phyloP scores from a whole-genome alignment of 2,797 vertebrate genomes.

The Zalophus californianus region DNA sequence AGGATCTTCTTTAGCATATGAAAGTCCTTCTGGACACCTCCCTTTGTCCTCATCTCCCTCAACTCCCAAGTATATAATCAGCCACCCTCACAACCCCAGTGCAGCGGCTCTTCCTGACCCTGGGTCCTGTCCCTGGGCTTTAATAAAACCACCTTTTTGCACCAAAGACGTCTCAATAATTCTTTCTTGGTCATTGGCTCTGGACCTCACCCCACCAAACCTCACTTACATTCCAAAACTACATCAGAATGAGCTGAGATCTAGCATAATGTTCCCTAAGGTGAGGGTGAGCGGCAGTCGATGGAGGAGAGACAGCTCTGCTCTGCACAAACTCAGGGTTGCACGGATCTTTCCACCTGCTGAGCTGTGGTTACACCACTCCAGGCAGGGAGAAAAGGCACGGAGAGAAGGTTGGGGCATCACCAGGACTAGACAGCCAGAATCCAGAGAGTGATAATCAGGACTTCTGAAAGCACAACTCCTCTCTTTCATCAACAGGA shows the following conservation, averaged over 20 bases:
- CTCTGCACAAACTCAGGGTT: neutral
- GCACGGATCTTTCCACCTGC: neutral
- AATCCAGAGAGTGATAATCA: neutral
- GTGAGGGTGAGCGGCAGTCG: neutral
- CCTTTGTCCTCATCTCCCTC: no score
- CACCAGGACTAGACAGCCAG: neutral
- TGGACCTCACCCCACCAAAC: no score
- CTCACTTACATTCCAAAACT: no score
- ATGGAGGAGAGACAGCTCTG: neutral
- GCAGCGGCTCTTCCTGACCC: no score
- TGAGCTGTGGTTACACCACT: neutral
- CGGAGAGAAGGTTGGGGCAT: neutral
- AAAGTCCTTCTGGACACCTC: no score
- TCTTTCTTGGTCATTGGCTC: no score
- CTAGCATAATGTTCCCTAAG: neutral
- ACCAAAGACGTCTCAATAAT: no score
- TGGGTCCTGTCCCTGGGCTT: no score
- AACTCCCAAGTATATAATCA: no score
- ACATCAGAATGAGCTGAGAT: neutral
- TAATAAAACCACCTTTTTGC: no score
- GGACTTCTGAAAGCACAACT: neutral
- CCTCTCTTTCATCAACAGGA: slow-evolving; percentile 37
- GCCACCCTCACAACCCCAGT: no score
- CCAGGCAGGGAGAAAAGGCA: neutral
- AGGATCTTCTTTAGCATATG: no score